These are phyloP conservation scores for Crotophaga sulcirostris DNA, from an alignment of 2,113 vertebrate genomes.

Conservation along the genomic window DNA sequence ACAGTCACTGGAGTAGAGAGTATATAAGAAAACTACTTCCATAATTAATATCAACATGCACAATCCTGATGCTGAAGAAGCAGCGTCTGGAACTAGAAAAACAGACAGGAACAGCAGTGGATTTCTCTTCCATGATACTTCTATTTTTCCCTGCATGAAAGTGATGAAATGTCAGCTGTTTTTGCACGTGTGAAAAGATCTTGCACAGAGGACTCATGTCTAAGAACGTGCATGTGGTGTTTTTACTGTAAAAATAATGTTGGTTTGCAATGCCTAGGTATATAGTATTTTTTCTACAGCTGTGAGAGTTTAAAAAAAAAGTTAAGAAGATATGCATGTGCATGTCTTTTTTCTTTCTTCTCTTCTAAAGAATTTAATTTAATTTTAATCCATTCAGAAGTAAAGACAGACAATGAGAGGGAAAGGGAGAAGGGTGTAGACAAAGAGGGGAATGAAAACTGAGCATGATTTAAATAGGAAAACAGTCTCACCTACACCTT, in stretches of 20 bases:
- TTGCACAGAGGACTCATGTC: slow-evolving; percentile 53
- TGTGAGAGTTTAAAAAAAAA: slow-evolving; percentile 63
- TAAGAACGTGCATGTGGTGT: slow-evolving; percentile 42
- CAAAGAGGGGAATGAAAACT: not conserved
- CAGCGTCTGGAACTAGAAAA: slow-evolving; percentile 18
- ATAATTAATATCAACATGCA: not conserved
- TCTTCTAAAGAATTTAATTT: slow-evolving; percentile 42
- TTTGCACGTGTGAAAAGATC: slow-evolving; percentile 59
- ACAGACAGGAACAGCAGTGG: not conserved
- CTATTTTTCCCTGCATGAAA: slow-evolving; percentile 41
- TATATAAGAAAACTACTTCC: not conserved
- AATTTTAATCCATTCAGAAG: slow-evolving; percentile 42
- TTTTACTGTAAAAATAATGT: slow-evolving; percentile 75
- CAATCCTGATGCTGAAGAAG: not conserved
- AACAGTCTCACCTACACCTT: not conserved
- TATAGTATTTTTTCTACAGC: slow-evolving; percentile 66
- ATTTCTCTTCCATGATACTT: slow-evolving; percentile 34
- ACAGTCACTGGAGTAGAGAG: not conserved
- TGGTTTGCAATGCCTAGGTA: slow-evolving; percentile 57
- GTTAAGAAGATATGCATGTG: not conserved
- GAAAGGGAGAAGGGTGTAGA: not conserved
- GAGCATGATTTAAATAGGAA: slow-evolving; percentile 20
- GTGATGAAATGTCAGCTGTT: slow-evolving; percentile 64
- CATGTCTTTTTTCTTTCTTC: not conserved
- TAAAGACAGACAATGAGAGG: not conserved